A percentile compares a stretch with the other conserved stretches of the same genome.
Evolutionary conservation across 2,797 vertebrate genomes (phyloP).

Genomic region (Emydoidea blandingii): DNA sequence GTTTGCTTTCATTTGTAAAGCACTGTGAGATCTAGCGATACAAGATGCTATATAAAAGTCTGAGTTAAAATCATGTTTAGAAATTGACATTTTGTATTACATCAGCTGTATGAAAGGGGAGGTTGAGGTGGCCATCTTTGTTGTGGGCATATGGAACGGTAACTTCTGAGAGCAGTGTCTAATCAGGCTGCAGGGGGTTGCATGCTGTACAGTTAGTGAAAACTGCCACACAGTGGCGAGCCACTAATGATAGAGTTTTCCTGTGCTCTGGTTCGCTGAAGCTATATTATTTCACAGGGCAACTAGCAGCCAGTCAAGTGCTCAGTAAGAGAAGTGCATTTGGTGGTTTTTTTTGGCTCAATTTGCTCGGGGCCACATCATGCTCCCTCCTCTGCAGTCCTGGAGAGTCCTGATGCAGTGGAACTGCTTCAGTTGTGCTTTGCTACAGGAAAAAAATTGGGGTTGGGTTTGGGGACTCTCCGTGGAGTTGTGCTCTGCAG

Average conservation of each 20-base stretch:
- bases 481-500: accelerated
- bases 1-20: background rate
- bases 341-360: background rate
- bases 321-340: background rate
- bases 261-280: background rate
- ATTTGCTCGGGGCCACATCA: background rate
- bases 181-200: background rate
- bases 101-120: accelerated
- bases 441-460: background rate
- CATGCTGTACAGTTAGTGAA: background rate
- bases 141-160: background rate
- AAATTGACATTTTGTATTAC: background rate
- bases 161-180: accelerated
- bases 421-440: background rate
- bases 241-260: accelerated
- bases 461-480: accelerated
- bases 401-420: accelerated
- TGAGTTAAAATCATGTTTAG: background rate
- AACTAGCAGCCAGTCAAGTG: background rate
- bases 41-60: background rate
- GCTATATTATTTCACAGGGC: background rate
- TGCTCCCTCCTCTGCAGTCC: background rate
- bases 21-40: background rate
- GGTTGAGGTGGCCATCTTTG: background rate
- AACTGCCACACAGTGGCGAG: background rate